Evolutionary conservation across 2,113 vertebrate genomes (phyloP).

Genomic region (Dipodomys spectabilis): DNA sequence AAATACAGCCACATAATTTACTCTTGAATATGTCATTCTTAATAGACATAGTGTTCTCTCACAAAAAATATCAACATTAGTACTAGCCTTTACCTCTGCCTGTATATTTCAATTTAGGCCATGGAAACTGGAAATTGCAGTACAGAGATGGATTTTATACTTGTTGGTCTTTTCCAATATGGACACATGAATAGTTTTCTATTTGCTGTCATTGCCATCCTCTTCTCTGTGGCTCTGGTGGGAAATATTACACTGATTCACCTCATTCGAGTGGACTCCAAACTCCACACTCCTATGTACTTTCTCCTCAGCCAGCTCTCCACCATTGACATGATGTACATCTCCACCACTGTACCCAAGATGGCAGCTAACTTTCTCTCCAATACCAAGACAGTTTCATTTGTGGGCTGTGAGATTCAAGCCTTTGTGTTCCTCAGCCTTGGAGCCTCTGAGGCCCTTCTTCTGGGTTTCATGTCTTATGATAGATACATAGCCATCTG

Average conservation of each 20-base stretch:
- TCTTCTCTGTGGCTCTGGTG: slow-evolving; percentile 18
- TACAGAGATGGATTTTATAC: neutral
- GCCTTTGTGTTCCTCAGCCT: neutral
- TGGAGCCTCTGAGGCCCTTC: neutral
- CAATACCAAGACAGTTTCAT: neutral
- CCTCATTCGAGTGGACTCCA: neutral
- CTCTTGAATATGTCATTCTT: no score
- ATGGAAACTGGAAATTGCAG: slow-evolving; percentile 24
- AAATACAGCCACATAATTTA: no score
- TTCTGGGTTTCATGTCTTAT: slow-evolving; percentile 48
- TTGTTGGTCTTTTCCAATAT: slow-evolving; percentile 24
- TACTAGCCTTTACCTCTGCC: no score
- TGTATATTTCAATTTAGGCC: neutral
- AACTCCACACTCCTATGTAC: slow-evolving; percentile 3
- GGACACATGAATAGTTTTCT: neutral
- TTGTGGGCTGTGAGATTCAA: slow-evolving; percentile 7
- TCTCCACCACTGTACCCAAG: slow-evolving; percentile 45
- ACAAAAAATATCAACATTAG: no score
- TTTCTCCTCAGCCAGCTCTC: slow-evolving; percentile 55
- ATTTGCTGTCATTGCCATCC: neutral
- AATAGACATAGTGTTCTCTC: no score
- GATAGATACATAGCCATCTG: slow-evolving; percentile 28
- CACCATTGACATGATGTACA: neutral
- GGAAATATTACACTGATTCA: neutral
- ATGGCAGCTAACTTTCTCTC: slow-evolving; percentile 16